Evolutionary conservation across 2,888 invertebrate species (phyloP).

Genomic region (Macaria liturata): DNA sequence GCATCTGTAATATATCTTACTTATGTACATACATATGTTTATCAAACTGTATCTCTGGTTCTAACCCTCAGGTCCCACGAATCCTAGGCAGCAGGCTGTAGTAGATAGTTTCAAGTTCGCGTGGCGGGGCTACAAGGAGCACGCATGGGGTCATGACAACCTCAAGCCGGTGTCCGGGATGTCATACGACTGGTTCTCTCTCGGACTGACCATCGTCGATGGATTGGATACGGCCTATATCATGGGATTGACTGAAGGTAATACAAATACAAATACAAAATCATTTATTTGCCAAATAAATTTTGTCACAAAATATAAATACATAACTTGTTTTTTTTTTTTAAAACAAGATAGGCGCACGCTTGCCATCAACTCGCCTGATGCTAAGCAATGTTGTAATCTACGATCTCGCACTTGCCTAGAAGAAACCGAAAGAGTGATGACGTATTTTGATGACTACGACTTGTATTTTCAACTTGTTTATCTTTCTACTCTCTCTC

Average conservation of each 20-base stretch:
- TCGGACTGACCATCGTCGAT: conserved; percentile 98
- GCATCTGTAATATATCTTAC: no score
- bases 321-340: no score
- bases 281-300: not conserved
- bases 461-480: no score
- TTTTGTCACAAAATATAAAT: not conserved
- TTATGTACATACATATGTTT: no score
- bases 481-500: no score
- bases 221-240: conserved; percentile 97
- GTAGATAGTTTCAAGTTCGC: conserved; percentile 96
- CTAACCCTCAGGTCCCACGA: conserved; percentile 86
- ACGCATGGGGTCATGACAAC: conserved; percentile 99
- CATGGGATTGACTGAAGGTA: conserved; percentile 94
- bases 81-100: conserved; percentile 92
- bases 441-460: no score
- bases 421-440: no score
- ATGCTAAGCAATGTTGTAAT: no score
- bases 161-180: conserved; percentile 94
- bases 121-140: conserved; percentile 96
- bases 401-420: no score
- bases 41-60: not conserved
- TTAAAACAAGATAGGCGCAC: no score
- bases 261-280: not conserved
- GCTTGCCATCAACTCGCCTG: no score
- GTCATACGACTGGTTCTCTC: conserved; percentile 96